Evolutionary conservation across 1,140 invertebrate genomes (phyloP), one percentile per base, ranked within the genome.

Genomic region (Papilio polytes): DNA sequence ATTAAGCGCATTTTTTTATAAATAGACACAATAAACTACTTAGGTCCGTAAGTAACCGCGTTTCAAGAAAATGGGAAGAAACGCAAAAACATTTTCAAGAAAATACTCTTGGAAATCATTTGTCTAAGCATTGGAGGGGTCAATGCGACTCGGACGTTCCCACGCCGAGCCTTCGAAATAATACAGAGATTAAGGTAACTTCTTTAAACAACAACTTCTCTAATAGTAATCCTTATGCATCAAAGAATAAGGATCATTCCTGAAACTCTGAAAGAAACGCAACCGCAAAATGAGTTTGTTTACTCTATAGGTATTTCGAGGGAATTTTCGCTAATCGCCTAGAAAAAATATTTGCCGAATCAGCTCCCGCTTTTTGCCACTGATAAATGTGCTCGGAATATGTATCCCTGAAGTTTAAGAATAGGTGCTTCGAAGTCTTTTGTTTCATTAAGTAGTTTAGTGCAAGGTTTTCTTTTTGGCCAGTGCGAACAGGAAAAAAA

Each of bases 301-400:
- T 48, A 84, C 80, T 81, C 85, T 87, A 86, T 90, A 92, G 90
- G 90, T 92, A 92, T 92, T 93, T 92, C 84, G 86, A 89, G 87
- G 87, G 88, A 90, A 86, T 90, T 90, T 88, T 84, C 91, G 88
- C 91, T 94, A 94, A 93, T 93, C 91, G 91, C 87, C 89, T 90
- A 93, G 91, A 94, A 94, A 94, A 93, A 94, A 93, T 94, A 93
- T 94, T 92, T 93, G 93, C 90, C 85, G 91, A 94, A 86, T 93
- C 89, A 86, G 88, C 90, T 85, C 80, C 77, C 81, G 82, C 83
- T 91, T 91, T 93, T 92, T 90, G 88, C 87, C 81, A 81, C 86
- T 92, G 92, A 94, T 90, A 92, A 93, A 94, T 94, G 91, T 88
- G 85, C 86, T 87, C 84, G 80, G 90, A 90, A 90, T 91, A 91